Evolutionary conservation across 2,797 vertebrate species (phyloP), one percentile per base, ranked within the genome.

Genomic region (Platyrinchus mystaceus): DNA sequence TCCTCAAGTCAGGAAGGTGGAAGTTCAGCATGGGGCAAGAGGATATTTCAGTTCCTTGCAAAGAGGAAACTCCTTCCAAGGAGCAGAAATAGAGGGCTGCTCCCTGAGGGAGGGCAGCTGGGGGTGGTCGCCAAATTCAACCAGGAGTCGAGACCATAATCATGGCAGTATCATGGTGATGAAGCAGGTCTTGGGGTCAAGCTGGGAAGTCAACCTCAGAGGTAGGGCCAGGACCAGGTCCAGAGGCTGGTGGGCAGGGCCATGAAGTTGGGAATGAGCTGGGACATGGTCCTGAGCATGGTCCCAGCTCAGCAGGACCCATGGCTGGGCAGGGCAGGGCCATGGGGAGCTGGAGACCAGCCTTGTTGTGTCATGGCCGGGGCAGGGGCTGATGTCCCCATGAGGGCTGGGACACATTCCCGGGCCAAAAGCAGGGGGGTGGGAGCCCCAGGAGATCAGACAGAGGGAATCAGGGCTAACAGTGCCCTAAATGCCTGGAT

Each of bases 291-390:
- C 39, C 39, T 43, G 39, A 63, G 60, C 13, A 1, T 87, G 24
- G 11, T 14, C 26, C 30, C 4, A 7, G 30, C 19, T 39, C 24
- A 39, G 18, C 3, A 2, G 0, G 9, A 3, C 18, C 21, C 11
- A 8, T 18, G n/a, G 15, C 28, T 4, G 7, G 15, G 28, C 47
- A 44, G 66, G 12, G 12, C 24, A 55, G 41, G n/a, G 47, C 43
- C 24, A 24, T 32, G 47, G 34, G 21, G 9, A 49, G 36, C 17
- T 27, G n/a, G 24, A 55, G 28, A 63, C 13, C 1, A 3, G 16
- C 12, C 23, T 28, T 37, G 10, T n/a, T 49, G 28, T 7, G 21
- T 49, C 5, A 1, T 28, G 0, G 1, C 36, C 66, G 41, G 8
- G 26, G 34, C 26, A 32, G n/a, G n/a, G 46, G 6, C 18, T 64